phyloP scores from a whole-genome alignment of 1,140 invertebrate species.

The Trachymyrmex cornetzi region DNA sequence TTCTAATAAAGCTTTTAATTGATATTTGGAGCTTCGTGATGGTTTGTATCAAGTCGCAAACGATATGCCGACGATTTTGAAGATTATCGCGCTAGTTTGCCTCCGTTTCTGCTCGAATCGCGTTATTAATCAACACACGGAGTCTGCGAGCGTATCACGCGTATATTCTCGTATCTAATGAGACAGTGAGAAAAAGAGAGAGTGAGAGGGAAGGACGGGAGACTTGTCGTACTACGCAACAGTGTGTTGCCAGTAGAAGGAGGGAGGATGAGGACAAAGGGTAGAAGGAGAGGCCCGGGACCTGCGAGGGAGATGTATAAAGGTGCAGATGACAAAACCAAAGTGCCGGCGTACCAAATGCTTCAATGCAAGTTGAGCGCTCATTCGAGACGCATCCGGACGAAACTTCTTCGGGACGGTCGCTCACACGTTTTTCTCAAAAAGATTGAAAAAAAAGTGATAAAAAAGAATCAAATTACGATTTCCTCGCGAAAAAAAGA shows the following conservation, averaged over 20 bases:
- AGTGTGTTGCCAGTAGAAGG: constrained; percentile 41
- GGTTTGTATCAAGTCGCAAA: background rate
- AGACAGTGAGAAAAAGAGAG: constrained; percentile 11
- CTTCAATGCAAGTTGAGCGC: constrained; percentile 69
- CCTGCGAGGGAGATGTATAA: constrained; percentile 60
- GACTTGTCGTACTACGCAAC: constrained; percentile 31
- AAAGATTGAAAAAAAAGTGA: background rate
- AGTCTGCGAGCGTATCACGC: background rate
- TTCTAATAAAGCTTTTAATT: background rate
- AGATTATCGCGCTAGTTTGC: constrained; percentile 10
- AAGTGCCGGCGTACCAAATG: constrained; percentile 52
- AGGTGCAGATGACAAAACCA: constrained; percentile 71
- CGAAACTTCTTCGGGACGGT: background rate
- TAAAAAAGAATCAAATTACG: background rate
- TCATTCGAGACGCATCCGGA: constrained; percentile 51
- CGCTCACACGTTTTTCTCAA: background rate
- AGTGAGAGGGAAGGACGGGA: constrained; percentile 12
- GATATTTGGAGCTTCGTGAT: background rate
- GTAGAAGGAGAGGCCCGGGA: constrained; percentile 43
- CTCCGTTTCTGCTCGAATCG: constrained; percentile 16
- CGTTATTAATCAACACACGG: constrained; percentile 40
- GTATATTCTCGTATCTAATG: constrained; percentile 8
- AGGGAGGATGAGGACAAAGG: constrained; percentile 44
- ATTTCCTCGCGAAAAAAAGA: background rate
- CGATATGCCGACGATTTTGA: background rate